Conservation (phyloP, 2,888 invertebrate species). For the Mythimna loreyi region DNA sequence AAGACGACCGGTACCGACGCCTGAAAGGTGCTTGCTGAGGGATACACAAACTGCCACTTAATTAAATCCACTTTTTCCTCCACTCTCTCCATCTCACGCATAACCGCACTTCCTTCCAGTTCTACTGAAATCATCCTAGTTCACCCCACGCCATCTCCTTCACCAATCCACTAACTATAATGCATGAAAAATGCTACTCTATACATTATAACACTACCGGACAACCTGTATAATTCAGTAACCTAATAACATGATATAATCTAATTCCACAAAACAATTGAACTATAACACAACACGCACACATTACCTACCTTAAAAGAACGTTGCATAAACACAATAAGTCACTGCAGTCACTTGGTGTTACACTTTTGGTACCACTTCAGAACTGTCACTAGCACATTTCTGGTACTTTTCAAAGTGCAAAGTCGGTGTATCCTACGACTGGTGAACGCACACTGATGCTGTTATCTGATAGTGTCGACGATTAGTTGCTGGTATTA, state of each 20-base stretch:
- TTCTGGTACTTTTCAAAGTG: slow-evolving; percentile 31
- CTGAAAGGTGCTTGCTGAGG: no score
- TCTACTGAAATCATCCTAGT: no score
- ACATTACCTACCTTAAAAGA: slow-evolving; percentile 32
- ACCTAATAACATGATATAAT: slow-evolving; percentile 3
- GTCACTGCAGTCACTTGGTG: slow-evolving; percentile 13
- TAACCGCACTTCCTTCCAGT: no score
- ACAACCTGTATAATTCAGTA: no score
- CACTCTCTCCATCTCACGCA: no score
- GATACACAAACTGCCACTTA: no score
- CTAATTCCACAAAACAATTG: slow-evolving; percentile 11
- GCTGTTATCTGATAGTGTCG: slow-evolving; percentile 71
- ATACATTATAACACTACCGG: no score
- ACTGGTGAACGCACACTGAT: slow-evolving; percentile 42
- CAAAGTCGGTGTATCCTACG: slow-evolving; percentile 20
- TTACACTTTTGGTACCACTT: slow-evolving; percentile 32
- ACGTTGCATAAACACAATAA: slow-evolving; percentile 12
- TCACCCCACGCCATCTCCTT: no score
- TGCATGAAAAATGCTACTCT: no score
- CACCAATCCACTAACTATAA: no score
- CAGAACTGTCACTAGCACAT: slow-evolving; percentile 36
- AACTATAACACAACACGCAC: neutral
- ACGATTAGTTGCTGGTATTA: slow-evolving; percentile 73
- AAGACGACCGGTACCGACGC: no score
- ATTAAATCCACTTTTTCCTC: no score